A percentile compares a stretch with the other conserved stretches of the same genome.
Evolutionary conservation across 2,113 vertebrate genomes (phyloP).

Genomic region (Leptobrachium leishanense): DNA sequence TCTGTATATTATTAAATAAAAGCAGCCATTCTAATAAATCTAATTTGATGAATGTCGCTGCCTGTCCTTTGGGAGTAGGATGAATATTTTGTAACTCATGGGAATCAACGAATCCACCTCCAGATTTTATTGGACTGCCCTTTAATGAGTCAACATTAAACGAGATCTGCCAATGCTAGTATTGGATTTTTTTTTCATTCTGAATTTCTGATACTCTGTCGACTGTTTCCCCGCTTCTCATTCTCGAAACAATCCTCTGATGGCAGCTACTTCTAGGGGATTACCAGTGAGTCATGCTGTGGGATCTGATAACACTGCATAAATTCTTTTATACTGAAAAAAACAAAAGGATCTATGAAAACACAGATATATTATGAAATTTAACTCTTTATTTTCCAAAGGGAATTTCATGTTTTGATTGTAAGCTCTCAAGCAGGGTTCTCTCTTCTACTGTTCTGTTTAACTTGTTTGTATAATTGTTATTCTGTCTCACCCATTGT

Average conservation of each 20-base stretch:
- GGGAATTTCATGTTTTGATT: too few species aligned
- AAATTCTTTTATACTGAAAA: constrained; percentile 35
- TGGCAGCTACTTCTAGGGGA: constrained; percentile 33
- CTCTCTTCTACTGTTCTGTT: too few species aligned
- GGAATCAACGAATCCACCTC: background rate
- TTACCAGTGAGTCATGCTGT: constrained; percentile 38
- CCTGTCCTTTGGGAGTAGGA: background rate
- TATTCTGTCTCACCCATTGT: too few species aligned
- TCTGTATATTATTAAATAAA: background rate
- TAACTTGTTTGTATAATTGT: too few species aligned
- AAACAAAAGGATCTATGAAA: constrained; percentile 32
- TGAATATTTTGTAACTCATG: constrained; percentile 7
- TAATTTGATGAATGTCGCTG: constrained; percentile 8
- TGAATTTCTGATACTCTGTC: constrained; percentile 9
- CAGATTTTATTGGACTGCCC: constrained; percentile 6
- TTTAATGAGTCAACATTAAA: constrained; percentile 24
- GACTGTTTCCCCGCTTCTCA: constrained; percentile 34
- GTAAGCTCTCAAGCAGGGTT: too few species aligned
- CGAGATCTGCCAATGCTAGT: constrained; percentile 15
- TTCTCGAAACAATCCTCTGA: constrained; percentile 43
- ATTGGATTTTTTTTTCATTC: constrained; percentile 23
- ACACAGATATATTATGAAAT: background rate
- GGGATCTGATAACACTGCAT: constrained; percentile 41
- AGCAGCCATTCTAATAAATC: background rate
- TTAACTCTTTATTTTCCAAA: background rate